Base-by-base conservation (phyloP, 1,140 invertebrate species). In the Melipona quadrifasciata region DNA sequence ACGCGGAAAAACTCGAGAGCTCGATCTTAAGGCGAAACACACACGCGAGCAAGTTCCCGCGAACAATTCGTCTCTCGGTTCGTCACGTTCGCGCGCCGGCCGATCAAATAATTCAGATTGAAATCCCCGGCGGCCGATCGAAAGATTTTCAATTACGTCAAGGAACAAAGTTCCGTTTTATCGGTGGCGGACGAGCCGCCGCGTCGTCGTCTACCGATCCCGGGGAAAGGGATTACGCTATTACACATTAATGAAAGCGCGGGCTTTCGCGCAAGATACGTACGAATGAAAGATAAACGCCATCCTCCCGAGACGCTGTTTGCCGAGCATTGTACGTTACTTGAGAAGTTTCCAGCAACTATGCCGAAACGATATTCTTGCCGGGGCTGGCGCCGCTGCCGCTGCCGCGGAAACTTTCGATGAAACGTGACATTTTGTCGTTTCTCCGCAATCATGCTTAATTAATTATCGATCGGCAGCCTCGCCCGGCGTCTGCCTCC, bases 391-490 rank as follows among this genome's bases (percentile, higher is more conserved):
- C 6, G 39, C 39, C 39, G 39, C 5, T 39, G 39, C 39, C 39
- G 39, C 53, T 82, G 57, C 70, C 57, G 57, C 16, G 31, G 83
- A 82, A 89, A 89, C 86, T 89, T 88, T 82, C 75, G 79, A 24
- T 47, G 79, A 57, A 31, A 70, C 79, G 83, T 80, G 83, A 89
- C 83, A 68, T 83, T 79, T 88, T 82, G 87, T 86, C 79, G 75
- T 85, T 84, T 61, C 87, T 58, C 75, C 79, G 78, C 86, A 87
- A 88, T 88, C 87, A 80, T 75, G 78, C 83, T 88, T 87, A 88
- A 87, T 88, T 88, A 88, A 87, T 88, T 88, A 88, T 88, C 86
- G 87, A 88, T 88, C 86, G 82, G 6, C n/a, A n/a, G 34, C 68
- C 61, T 61, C 16, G 58, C 58, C 57, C 27, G 31, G 21, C n/a